Evolutionary conservation across 2,113 vertebrate species (phyloP), one percentile per base, ranked within the genome.

Genomic region (Cavia aperea): DNA sequence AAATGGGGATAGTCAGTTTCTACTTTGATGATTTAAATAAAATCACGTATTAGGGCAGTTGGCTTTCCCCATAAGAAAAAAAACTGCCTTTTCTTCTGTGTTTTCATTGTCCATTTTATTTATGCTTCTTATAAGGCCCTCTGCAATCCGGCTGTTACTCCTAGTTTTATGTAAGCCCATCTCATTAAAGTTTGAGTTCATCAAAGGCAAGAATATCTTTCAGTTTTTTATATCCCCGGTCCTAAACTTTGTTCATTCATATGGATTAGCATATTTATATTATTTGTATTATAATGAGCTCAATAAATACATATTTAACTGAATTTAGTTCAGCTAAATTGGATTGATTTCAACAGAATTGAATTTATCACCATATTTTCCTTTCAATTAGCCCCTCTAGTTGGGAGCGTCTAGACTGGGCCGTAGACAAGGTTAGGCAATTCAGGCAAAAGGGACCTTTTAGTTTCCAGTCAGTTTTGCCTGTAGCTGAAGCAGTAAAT

Each of bases 261-360:
- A 49, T 88, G n/a, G 51, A 66, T 94, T 79, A 82, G 26, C 60
- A 56, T 12, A 19, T 60, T 72, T 36, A 49, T n/a, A 56, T 83
- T 66, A 72, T 63, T 62, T 81, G 29, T 33, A 72, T 60, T 78
- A 31, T 36, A 66, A 89, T 8, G 18, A 62, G 39, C 23, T 68
- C 56, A 78, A 39, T 29, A 94, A 88, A 79, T n/a, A 66, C 31
- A 79, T 2, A 23, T 62, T 92, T 84, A 82, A 43, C 24, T 78
- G 43, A 82, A 85, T 86, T 58, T 72, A 81, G 65, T 91, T 94
- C 43, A 92, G 29, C n/a, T 94, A 21, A 89, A 36, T 66, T 86
- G 86, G 56, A 56, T 66, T 36, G 33, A 56, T 43, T 43, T 86
- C 58, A 86, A 62, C 49, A 31, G 5, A 81, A 88, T 65, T 75